A percentile compares a stretch with the other conserved stretches of the same genome.
Evolutionary conservation across 1,140 invertebrate species (phyloP).

Genomic region (Tribolium madens): DNA sequence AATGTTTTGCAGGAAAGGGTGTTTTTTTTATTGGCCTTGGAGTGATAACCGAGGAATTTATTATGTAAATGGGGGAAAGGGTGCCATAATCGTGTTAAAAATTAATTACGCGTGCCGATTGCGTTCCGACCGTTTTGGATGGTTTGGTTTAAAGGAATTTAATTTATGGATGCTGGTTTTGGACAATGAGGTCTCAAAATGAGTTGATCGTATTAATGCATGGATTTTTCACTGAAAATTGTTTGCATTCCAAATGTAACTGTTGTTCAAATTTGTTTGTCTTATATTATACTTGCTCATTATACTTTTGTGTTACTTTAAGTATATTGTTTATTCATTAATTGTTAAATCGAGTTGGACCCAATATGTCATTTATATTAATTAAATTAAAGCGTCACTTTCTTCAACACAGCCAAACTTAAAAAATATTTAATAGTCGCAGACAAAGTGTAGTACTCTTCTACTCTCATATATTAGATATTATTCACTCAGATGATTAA

Average conservation of each 20-base stretch:
- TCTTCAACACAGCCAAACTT: too few relatives aligned
- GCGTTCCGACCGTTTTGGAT: neutral
- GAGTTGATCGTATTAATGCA: neutral
- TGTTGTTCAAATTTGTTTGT: neutral
- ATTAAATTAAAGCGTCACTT: too few relatives aligned
- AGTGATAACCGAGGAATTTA: constrained; percentile 12
- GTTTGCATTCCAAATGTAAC: neutral
- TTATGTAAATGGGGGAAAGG: constrained; percentile 7
- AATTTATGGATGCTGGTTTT: neutral
- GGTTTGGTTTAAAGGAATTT: neutral
- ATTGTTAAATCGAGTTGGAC: too few relatives aligned
- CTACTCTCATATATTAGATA: too few relatives aligned
- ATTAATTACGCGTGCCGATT: constrained; percentile 26
- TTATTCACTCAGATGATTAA: too few relatives aligned
- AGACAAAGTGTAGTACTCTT: too few relatives aligned
- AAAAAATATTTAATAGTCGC: too few relatives aligned
- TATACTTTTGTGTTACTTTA: too few relatives aligned
- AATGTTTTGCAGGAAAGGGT: neutral
- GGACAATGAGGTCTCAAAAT: neutral
- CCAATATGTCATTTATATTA: too few relatives aligned
- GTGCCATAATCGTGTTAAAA: constrained; percentile 28
- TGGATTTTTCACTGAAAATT: neutral
- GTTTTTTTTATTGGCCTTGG: constrained; percentile 11
- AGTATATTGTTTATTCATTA: too few relatives aligned
- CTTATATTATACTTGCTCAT: too few relatives aligned